Percentiles rank a stretch among this genome's conserved stretches.
phyloP scores from a whole-genome alignment of 2,113 vertebrate species.

The Grammomys surdaster region DNA sequence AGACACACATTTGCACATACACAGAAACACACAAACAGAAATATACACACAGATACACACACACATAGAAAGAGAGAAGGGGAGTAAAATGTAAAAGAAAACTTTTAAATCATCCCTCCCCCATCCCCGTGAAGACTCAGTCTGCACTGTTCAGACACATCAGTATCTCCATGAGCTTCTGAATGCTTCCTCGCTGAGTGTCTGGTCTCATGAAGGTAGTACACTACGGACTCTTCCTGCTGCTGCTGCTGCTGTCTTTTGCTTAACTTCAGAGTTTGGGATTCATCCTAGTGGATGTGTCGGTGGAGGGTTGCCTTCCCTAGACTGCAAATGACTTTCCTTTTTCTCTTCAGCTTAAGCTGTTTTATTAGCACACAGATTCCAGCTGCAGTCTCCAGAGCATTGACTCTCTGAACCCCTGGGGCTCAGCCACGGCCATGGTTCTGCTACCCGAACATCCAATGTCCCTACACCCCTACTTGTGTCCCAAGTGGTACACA shows the following conservation, averaged over 20 bases:
- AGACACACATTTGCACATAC: not conserved
- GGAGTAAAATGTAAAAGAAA: not conserved
- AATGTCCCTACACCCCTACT: no score
- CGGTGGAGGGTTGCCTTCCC: no score
- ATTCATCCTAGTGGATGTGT: not conserved
- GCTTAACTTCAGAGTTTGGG: not conserved
- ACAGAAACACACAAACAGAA: no score
- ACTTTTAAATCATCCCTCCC: not conserved
- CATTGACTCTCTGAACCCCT: not conserved
- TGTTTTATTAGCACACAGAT: not conserved
- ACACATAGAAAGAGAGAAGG: not conserved
- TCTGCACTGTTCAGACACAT: no score
- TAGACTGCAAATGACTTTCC: not conserved
- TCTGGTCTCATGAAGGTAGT: no score
- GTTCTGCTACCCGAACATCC: not conserved
- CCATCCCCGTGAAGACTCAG: not conserved
- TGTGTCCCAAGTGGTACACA: no score
- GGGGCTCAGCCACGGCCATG: no score
- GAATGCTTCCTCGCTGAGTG: no score
- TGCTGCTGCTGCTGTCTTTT: not conserved
- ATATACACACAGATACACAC: not conserved
- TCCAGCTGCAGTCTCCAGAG: not conserved
- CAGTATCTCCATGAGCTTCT: not conserved
- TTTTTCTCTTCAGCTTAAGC: not conserved
- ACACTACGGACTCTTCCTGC: no score